Percentiles rank a stretch among this genome's conserved stretches.
Conservation (phyloP, 2,888 invertebrate genomes). For the Nipponacmea schrenckii region DNA sequence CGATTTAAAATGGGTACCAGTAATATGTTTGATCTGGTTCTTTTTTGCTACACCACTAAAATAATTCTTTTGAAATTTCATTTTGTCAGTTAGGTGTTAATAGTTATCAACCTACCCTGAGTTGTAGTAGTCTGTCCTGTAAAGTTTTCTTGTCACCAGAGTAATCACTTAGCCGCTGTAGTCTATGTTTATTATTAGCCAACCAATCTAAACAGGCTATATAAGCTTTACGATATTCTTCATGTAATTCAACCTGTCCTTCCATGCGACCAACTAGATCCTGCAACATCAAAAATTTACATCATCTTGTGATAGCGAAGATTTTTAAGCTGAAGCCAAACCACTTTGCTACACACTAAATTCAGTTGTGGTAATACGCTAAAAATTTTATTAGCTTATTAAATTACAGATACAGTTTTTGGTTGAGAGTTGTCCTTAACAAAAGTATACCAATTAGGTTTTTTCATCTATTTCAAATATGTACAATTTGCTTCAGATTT, state of each 20-base stretch:
- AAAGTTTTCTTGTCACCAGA: conserved; percentile 86
- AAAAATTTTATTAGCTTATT: no score
- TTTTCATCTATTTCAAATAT: no score
- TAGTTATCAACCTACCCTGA: conserved; percentile 41
- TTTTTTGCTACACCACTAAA: no score
- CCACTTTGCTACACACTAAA: no score
- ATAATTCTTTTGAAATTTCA: no score
- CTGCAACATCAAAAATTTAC: conserved; percentile 55
- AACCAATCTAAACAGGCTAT: conserved; percentile 73
- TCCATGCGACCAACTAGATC: conserved; percentile 83
- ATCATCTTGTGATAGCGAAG: neutral
- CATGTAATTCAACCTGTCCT: conserved; percentile 78
- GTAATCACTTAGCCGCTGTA: conserved; percentile 83
- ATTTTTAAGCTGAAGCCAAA: neutral
- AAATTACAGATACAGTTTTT: no score
- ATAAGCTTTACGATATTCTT: conserved; percentile 73
- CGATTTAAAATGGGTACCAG: no score
- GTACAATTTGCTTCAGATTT: no score
- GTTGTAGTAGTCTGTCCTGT: conserved; percentile 76
- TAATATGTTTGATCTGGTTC: no score
- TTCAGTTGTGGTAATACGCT: no score
- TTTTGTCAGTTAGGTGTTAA: neutral
- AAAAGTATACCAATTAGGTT: no score
- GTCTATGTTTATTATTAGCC: conserved; percentile 87
- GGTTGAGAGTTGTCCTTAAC: no score